Evolutionary conservation across 2,797 vertebrate species (phyloP), one percentile per base, ranked within the genome.

Genomic region (Megalops cyprinoides): DNA sequence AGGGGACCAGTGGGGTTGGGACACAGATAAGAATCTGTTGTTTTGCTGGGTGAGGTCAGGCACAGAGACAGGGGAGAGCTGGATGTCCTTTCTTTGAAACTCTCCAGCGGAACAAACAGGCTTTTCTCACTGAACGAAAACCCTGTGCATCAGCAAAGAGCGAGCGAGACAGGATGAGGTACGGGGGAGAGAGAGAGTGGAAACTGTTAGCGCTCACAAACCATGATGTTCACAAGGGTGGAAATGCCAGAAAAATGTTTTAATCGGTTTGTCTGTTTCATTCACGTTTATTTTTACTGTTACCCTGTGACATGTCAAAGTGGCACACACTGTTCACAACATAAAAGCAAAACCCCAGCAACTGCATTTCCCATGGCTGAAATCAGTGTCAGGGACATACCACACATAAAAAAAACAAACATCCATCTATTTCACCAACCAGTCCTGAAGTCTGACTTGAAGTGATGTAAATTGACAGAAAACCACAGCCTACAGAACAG

Each of bases 41-140:
- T 92, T 89, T 90, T 91, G 89, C 89, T 49, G 85, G 80, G 83
- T 87, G 85, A 86, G 89, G 83, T 88, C 89, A 87, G 76, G 86
- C 84, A 78, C 75, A 87, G 80, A 84, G 87, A 87, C 88, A 82
- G 88, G 86, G 81, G 82, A 86, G 75, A 62, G 85, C 83, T 83
- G 67, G 85, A 84, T 82, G 87, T 85, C 87, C 91, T 94, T 95
- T 95, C 92, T 93, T 89, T 91, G 79, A 88, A 94, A 91, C 93
- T 94, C 93, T 89, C 87, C 84, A 94, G 92, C 92, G 92, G 92
- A 89, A 94, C 91, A 93, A 95, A 95, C 91, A 93, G 93, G 94
- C 90, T 95, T 95, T 94, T 86, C 91, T 90, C 87, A 84, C 84
- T 93, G 92, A 94, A 94, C 92, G 87, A 91, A 93, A 94, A 94